Conservation (phyloP, 1,140 invertebrate genomes). For the Lamellibrachia luymesi region DNA sequence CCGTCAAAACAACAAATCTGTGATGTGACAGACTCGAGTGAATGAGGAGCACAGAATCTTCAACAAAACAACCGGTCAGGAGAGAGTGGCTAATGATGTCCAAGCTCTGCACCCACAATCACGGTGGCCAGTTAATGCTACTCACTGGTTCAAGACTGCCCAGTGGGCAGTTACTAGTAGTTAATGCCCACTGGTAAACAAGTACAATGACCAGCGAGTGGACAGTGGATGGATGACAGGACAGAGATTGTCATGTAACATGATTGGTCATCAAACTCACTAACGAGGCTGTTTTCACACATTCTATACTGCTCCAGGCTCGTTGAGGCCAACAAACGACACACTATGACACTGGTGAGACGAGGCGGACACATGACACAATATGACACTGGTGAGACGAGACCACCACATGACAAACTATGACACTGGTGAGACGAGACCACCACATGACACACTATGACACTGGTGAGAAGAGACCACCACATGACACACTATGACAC, state of each 20-base stretch:
- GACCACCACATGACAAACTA: neutral
- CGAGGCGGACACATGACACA: no score
- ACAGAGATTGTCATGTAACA: neutral
- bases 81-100: neutral
- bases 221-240: neutral
- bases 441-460: neutral
- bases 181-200: neutral
- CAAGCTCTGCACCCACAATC: neutral
- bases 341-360: neutral
- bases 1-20: neutral
- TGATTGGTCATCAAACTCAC: neutral
- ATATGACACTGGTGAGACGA: neutral
- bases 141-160: neutral
- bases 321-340: neutral
- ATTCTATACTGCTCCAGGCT: neutral
- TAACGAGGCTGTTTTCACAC: neutral
- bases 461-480: neutral
- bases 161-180: neutral
- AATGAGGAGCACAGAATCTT: neutral
- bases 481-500: neutral
- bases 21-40: neutral
- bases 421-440: neutral
- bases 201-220: neutral
- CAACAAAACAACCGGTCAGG: neutral
- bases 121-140: neutral